These are phyloP conservation scores for Sesamia nonagrioides DNA, from an alignment of 1,140 invertebrate species.

Conservation along the genomic window DNA sequence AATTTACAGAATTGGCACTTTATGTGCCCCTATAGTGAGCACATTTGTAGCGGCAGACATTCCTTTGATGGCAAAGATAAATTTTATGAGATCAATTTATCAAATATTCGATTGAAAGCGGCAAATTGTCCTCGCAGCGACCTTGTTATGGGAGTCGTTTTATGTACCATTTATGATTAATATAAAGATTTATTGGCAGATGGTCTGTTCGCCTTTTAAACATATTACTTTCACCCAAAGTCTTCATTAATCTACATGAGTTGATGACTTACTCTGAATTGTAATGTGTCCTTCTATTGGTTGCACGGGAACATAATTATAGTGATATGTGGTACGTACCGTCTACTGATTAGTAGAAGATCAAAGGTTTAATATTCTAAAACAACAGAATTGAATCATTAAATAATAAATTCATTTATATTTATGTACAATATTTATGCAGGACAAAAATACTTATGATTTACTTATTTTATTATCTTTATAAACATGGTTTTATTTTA, in stretches of 20 bases:
- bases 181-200: not conserved
- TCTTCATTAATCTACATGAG: not conserved
- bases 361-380: no score
- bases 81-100: slow-evolving; percentile 36
- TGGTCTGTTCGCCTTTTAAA: not conserved
- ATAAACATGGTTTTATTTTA: no score
- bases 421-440: no score
- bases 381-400: no score
- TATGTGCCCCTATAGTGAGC: slow-evolving; percentile 4
- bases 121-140: slow-evolving; percentile 25
- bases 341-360: no score
- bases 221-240: not conserved
- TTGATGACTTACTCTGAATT: no score
- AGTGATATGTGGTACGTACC: no score
- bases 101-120: slow-evolving; percentile 26
- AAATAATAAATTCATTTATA: no score
- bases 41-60: slow-evolving; percentile 13
- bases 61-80: slow-evolving; percentile 29
- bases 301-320: no score
- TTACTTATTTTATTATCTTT: no score
- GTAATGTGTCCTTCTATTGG: no score
- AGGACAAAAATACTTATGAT: no score
- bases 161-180: slow-evolving; percentile 23
- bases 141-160: slow-evolving; percentile 9
- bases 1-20: not conserved